phyloP scores from a whole-genome alignment of 2,797 vertebrate genomes.

The Coregonus sp. region DNA sequence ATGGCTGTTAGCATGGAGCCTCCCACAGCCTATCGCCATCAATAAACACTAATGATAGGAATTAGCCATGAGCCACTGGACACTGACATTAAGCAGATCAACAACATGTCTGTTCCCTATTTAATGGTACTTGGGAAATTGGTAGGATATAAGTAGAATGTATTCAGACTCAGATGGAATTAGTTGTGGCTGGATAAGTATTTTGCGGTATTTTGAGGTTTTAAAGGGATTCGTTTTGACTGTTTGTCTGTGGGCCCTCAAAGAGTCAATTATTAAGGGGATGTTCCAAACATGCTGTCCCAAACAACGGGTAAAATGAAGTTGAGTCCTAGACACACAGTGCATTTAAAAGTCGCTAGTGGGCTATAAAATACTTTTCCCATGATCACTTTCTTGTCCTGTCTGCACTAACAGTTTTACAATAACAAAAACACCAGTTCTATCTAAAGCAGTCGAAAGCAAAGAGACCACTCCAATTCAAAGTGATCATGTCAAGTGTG shows the following conservation, averaged over 20 bases:
- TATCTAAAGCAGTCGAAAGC: conserved; percentile 2
- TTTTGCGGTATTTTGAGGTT: background rate
- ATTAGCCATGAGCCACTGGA: conserved; percentile 72
- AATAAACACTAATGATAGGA: conserved; percentile 74
- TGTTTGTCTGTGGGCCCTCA: conserved; percentile 45
- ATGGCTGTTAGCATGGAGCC: conserved; percentile 25
- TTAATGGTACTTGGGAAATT: conserved; percentile 53
- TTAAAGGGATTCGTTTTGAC: conserved; percentile 38
- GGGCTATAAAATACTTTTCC: conserved; percentile 44
- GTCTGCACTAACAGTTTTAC: conserved; percentile 61
- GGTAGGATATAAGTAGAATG: background rate
- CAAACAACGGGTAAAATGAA: conserved; percentile 38
- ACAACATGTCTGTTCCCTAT: conserved; percentile 62
- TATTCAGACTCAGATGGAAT: conserved; percentile 65
- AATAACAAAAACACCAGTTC: conserved; percentile 21
- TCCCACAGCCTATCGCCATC: conserved; percentile 58
- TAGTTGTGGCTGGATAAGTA: conserved; percentile 59
- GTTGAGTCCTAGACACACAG: conserved; percentile 43
- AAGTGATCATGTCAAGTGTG: background rate
- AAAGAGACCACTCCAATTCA: background rate
- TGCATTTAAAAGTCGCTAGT: conserved; percentile 53
- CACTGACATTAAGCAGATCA: conserved; percentile 69
- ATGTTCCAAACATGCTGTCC: conserved; percentile 36
- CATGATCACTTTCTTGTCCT: conserved; percentile 62
- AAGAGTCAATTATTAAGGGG: conserved; percentile 46